phyloP scores from a whole-genome alignment of 2,797 vertebrate species.

The Astyanax mexicanus region DNA sequence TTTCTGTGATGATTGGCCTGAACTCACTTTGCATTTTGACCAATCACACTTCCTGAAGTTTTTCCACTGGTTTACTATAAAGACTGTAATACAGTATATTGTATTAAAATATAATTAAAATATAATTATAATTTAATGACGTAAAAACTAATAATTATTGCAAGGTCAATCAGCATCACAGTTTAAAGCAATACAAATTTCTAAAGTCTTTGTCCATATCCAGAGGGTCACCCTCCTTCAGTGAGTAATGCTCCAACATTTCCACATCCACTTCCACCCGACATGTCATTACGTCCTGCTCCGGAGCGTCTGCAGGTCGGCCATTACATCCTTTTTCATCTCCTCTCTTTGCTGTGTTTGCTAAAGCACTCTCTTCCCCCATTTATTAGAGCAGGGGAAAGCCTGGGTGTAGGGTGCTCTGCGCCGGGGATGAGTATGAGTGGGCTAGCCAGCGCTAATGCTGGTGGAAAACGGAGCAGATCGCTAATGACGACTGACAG shows the following conservation, averaged over 20 bases:
- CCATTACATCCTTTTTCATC: constrained; percentile 53
- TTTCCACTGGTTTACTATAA: too few relatives aligned
- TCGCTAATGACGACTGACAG: constrained; percentile 78
- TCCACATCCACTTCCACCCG: background rate
- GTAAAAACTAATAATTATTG: too few relatives aligned
- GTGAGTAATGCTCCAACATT: background rate
- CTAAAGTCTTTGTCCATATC: background rate
- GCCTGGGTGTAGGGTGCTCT: constrained; percentile 48
- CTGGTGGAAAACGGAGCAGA: constrained; percentile 72
- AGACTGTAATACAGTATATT: too few relatives aligned
- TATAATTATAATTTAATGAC: too few relatives aligned
- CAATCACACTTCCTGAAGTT: too few relatives aligned
- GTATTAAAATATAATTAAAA: too few relatives aligned
- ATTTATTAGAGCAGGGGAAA: constrained; percentile 63
- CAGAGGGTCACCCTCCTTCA: background rate
- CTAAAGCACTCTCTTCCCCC: constrained; percentile 53
- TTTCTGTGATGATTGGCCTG: too few relatives aligned
- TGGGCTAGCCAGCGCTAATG: constrained; percentile 65
- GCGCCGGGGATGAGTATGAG: constrained; percentile 38
- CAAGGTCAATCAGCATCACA: too few relatives aligned
- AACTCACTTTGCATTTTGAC: too few relatives aligned
- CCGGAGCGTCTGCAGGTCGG: constrained; percentile 23
- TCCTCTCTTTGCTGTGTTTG: constrained; percentile 62
- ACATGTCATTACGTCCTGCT: constrained; percentile 25
- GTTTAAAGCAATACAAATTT: background rate